Base-by-base conservation (phyloP, 2,797 vertebrate genomes). In the Neosilurus hyrtlii region DNA sequence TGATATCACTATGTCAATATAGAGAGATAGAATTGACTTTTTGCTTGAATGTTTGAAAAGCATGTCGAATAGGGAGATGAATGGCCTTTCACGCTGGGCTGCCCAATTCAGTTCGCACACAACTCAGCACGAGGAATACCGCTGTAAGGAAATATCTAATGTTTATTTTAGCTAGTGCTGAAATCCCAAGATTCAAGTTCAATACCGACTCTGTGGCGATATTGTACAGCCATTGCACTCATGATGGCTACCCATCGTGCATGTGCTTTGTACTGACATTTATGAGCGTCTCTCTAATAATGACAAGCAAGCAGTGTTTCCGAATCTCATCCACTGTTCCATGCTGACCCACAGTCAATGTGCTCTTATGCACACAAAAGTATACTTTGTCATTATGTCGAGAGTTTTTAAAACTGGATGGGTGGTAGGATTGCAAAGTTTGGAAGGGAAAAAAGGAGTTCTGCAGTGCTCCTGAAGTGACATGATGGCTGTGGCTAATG, bases 41-140 rank as follows among this genome's bases (percentile, higher is more conserved):
- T 73, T 10, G 30, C 81, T 52, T 35, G 76, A 66, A 79, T 81
- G 78, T 88, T 89, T 86, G 85, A 79, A 85, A 85, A 84, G 88
- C 87, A 84, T 56, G 87, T 85, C 77, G 88, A 88, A 89, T 89
- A 88, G 57, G 68, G 83, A 86, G 87, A 90, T 91, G 90, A 92
- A 92, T 92, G 89, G 91, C 90, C 83, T 86, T 89, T 89, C 92
- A 87, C 30, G 88, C 92, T 92, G 92, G 75, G 93, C 86, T 83
- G 71, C 88, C 83, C 89, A 91, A 91, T 92, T 87, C 87, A 87
- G 90, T 90, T 90, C 30, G 88, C 85, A 72, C 89, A 89, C 91
- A 51, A 79, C 91, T 82, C 91, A 87, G 91, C 89, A 62, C 92
- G 92, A 88, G 79, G 89, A 89, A 90, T 89, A 85, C 89, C 83